Evolutionary conservation across 2,888 invertebrate genomes (phyloP).

Genomic region (Thumatha senex): DNA sequence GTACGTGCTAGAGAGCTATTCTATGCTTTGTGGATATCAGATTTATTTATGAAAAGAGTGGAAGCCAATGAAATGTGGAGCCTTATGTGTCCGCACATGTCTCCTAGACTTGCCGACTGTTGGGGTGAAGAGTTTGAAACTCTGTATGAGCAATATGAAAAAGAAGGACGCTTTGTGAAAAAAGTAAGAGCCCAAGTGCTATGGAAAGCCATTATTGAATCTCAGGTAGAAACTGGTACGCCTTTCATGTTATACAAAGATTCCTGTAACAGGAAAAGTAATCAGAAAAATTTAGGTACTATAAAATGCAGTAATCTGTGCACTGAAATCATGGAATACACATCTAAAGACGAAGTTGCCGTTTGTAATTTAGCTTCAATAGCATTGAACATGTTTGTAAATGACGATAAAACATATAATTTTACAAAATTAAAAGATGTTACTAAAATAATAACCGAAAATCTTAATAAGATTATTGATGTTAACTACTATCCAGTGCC

Average conservation of each 20-base stretch:
- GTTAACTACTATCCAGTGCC: slow-evolving; percentile 97
- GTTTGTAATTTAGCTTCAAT: slow-evolving; percentile 99
- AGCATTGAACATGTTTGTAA: slow-evolving; percentile 97
- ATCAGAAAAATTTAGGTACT: slow-evolving; percentile 98
- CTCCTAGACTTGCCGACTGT: slow-evolving; percentile 94
- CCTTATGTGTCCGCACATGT: slow-evolving; percentile 97
- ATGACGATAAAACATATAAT: slow-evolving; percentile 90
- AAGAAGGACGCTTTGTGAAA: slow-evolving; percentile 87
- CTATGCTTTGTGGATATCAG: slow-evolving; percentile 98
- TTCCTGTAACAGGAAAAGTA: slow-evolving; percentile 97
- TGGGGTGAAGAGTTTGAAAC: slow-evolving; percentile 98
- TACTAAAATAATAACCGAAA: slow-evolving; percentile 93
- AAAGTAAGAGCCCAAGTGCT: slow-evolving; percentile 92
- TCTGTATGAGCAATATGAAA: slow-evolving; percentile 94
- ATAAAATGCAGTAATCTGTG: slow-evolving; percentile 99
- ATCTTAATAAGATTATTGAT: slow-evolving; percentile 98
- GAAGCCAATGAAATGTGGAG: slow-evolving; percentile 94
- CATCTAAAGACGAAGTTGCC: slow-evolving; percentile 95
- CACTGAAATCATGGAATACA: slow-evolving; percentile 98
- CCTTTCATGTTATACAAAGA: slow-evolving; percentile 99
- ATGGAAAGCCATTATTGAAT: slow-evolving; percentile 97
- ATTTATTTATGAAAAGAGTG: slow-evolving; percentile 98
- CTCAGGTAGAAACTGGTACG: slow-evolving; percentile 98
- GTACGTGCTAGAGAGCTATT: slow-evolving; percentile 97
- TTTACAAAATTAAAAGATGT: slow-evolving; percentile 94